Evolutionary conservation across 2,888 invertebrate species (phyloP).

Genomic region (Branchinecta sandiegonensis): DNA sequence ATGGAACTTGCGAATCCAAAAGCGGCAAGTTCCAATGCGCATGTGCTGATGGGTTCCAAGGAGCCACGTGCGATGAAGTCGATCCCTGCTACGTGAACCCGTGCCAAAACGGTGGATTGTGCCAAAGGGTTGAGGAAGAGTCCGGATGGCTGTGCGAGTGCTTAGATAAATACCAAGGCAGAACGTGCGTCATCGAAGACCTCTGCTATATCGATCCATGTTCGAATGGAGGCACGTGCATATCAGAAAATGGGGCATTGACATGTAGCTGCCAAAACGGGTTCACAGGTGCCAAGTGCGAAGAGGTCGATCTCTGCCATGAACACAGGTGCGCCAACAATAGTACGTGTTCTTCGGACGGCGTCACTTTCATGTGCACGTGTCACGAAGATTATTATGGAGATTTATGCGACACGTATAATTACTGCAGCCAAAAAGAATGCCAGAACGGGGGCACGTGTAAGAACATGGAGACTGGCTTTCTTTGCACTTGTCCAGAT

Average conservation of each 20-base stretch:
- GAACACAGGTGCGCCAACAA: not conserved
- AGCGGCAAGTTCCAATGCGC: not conserved
- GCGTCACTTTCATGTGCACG: not conserved
- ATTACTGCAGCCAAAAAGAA: not conserved
- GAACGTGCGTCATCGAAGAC: not conserved
- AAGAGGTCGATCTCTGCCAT: conserved; percentile 1
- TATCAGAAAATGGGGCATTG: not conserved
- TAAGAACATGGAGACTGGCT: not conserved
- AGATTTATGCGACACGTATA: not conserved
- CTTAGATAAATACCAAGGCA: not conserved
- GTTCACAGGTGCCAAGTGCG: not conserved
- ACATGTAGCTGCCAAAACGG: not conserved
- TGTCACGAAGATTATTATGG: not conserved
- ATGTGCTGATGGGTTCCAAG: not conserved
- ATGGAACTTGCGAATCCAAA: not conserved
- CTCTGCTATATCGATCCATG: not conserved
- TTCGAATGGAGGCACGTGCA: not conserved
- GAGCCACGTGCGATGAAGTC: not conserved
- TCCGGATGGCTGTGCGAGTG: not conserved
- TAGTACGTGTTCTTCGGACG: not conserved
- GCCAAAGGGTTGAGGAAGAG: not conserved
- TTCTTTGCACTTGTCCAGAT: not conserved
- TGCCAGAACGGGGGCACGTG: conserved; percentile 1
- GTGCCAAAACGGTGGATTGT: not conserved
- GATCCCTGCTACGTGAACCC: not conserved